Evolutionary conservation across 2,113 vertebrate genomes (phyloP).

Genomic region (Dicrurus megarhynchus): DNA sequence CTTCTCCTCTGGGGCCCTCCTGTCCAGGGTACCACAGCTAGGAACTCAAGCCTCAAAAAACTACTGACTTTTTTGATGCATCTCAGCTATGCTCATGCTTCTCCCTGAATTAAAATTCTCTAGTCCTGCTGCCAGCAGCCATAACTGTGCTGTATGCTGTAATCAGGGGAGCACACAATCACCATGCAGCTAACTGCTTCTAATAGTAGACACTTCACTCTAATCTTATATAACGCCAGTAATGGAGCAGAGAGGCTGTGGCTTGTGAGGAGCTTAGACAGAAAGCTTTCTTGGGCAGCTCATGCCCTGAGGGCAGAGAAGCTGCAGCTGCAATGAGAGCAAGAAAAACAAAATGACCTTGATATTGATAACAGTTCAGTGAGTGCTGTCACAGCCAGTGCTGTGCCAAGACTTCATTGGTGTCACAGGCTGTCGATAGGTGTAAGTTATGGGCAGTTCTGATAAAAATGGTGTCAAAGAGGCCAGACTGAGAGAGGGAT

Average conservation of each 20-base stretch:
- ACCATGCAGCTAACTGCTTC: constrained; percentile 1
- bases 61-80: neutral
- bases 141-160: neutral
- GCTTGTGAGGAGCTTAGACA: neutral
- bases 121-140: neutral
- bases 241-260: neutral
- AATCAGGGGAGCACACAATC: neutral
- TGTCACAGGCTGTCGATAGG: neutral
- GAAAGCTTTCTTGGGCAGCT: neutral
- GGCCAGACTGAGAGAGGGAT: neutral
- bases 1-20: neutral
- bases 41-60: neutral
- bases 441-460: neutral
- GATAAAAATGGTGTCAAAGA: neutral
- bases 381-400: neutral
- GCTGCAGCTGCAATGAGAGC: neutral
- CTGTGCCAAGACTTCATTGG: neutral
- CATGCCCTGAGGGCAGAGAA: neutral
- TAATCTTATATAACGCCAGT: neutral
- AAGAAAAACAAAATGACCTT: constrained; percentile 42
- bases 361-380: constrained; percentile 11
- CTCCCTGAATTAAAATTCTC: neutral
- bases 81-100: neutral
- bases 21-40: neutral
- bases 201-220: constrained; percentile 15